Evolutionary conservation across 2,888 invertebrate genomes (phyloP), one percentile per base, ranked within the genome.

Genomic region (Dorcus parallelipipedus): DNA sequence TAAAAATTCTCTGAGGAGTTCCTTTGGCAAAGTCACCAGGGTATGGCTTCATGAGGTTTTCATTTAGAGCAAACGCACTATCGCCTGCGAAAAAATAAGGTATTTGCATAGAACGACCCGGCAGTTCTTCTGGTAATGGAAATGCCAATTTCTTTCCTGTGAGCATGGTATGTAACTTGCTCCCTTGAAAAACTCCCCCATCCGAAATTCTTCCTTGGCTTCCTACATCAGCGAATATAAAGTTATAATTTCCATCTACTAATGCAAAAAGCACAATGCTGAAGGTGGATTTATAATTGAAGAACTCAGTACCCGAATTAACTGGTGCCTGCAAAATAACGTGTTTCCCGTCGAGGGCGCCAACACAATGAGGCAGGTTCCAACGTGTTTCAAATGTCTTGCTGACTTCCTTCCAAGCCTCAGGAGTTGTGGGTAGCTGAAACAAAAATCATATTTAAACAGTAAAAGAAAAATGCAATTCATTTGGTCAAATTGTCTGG

Each of bases 311-410:
- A 7, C 69, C 71, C 23, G 61, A 65, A 41, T 67, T 59, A 6
- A 43, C 38, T 10, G 73, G 73, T 23, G 60, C 60, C 61, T 67
- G 63, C 39, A 72, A 67, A 20, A 52, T 52, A 14, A 74, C 63
- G 56, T 75, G 72, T 57, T 74, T 69, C 2, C 71, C 73, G 60
- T 74, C 73, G 3, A 71, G 59, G 20, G 58, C 52, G 2, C 59
- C 59, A 9, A 69, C 51, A 54, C 68, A 69, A 41, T 64, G 49
- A 23, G 65, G 63, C 38, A 68, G 60, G 48, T 67, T 64, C 62
- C 64, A 68, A 50, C 56, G 61, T 57, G 49, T 58, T 38, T 68
- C 54, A 64, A 67, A 71, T 26, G 63, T 62, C 52, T 56, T n/a
- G 42, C 66, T 64, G 49, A 69, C 67, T 54, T 52, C 54, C 51